These are phyloP conservation scores for Macrobrachium rosenbergii DNA, from an alignment of 1,140 invertebrate species.

Conservation along the genomic window DNA sequence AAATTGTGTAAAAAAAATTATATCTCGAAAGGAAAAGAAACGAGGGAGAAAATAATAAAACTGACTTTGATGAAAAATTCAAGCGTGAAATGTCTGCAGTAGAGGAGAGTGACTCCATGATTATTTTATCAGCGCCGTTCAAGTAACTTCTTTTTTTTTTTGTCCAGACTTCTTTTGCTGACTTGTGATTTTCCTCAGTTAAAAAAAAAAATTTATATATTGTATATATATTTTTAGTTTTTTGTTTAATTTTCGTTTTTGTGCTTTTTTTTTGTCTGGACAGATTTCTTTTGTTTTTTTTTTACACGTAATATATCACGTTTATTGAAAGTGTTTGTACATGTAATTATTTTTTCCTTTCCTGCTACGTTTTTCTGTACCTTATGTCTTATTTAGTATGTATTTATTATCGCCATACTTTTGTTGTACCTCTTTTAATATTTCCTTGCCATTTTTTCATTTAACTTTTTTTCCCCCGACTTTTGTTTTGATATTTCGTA, in stretches of 20 bases:
- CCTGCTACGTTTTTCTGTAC: neutral
- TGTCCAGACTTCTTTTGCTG: neutral
- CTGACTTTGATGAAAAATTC: no score
- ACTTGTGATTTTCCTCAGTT: neutral
- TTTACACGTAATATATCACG: neutral
- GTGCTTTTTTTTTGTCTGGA: neutral
- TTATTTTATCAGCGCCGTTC: neutral
- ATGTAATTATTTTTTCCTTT: neutral
- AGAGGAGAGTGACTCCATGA: no score
- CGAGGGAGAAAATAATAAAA: no score
- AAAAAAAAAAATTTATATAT: no score
- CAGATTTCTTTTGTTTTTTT: neutral
- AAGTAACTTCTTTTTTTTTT: neutral
- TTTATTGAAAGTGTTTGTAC: neutral
- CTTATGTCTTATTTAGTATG: neutral
- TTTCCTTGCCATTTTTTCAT: neutral
- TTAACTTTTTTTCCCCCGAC: neutral
- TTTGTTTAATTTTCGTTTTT: neutral
- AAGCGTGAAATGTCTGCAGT: no score
- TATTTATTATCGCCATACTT: neutral
- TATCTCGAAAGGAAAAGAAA: no score
- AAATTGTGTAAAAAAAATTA: no score
- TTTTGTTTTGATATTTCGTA: neutral
- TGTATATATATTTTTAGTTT: no score
- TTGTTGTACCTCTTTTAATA: neutral